Conservation (phyloP, 2,888 invertebrate species). For the Eurois occulta region DNA sequence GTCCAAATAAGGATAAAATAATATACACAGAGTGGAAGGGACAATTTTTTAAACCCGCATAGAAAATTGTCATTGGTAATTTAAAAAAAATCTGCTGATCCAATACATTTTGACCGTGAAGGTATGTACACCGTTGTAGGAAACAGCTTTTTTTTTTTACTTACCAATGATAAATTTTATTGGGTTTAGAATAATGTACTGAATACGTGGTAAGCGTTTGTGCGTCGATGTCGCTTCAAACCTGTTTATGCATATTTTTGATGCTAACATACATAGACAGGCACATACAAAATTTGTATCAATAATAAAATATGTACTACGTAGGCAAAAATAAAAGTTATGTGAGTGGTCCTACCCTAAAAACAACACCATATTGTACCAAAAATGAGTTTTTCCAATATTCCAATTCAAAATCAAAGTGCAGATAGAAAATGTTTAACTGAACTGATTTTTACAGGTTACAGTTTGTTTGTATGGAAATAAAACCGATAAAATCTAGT, state of each 20-base stretch:
- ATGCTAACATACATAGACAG: neutral
- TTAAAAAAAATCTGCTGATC: no score
- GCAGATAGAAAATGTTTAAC: neutral
- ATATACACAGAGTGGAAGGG: neutral
- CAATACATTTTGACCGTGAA: no score
- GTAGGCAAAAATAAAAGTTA: neutral
- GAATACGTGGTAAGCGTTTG: no score
- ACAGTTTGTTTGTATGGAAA: slow-evolving; percentile 6
- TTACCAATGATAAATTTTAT: no score
- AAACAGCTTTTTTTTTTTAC: no score
- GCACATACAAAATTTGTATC: neutral
- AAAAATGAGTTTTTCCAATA: slow-evolving; percentile 4
- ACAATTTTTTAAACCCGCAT: no score
- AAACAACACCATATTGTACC: neutral
- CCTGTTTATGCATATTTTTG: neutral
- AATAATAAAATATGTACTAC: neutral
- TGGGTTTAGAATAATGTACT: no score
- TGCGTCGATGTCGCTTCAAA: no score
- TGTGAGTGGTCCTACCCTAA: neutral
- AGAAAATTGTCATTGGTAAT: no score
- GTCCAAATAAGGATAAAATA: neutral
- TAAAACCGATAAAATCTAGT: slow-evolving; percentile 6
- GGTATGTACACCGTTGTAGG: no score
- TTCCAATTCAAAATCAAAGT: neutral
- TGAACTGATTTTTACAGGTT: neutral